These are phyloP conservation scores for Fragum sueziense DNA, from an alignment of 2,888 invertebrate species.

Conservation along the genomic window DNA sequence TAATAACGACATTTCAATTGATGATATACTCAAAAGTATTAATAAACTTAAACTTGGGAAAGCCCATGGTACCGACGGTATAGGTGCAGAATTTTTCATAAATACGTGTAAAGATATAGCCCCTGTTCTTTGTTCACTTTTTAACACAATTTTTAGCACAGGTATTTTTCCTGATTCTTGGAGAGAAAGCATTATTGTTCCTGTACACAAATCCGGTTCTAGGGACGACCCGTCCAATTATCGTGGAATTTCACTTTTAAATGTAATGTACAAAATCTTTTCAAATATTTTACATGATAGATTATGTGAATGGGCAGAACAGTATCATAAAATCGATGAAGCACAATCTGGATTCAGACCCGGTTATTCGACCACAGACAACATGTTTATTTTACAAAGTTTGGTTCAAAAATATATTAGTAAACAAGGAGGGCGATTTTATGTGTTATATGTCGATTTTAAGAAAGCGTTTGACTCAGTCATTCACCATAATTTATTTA, in stretches of 20 bases:
- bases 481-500: background rate
- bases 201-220: background rate
- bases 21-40: background rate
- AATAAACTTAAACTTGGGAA: background rate
- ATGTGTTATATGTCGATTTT: slow-evolving; percentile 4
- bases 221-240: slow-evolving; percentile 25
- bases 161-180: background rate
- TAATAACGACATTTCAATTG: background rate
- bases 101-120: background rate
- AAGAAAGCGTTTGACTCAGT: slow-evolving; percentile 1
- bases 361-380: background rate
- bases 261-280: slow-evolving; percentile 26
- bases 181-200: background rate
- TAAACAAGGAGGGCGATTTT: slow-evolving; percentile 2
- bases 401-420: background rate
- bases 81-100: slow-evolving; percentile 5
- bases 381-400: background rate
- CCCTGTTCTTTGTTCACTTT: background rate
- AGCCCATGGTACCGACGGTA: slow-evolving; percentile 1
- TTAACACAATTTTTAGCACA: background rate
- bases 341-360: background rate
- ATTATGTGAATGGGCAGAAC: background rate
- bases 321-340: background rate
- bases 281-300: background rate
- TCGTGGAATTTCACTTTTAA: slow-evolving; percentile 36